Base-by-base conservation (phyloP, 2,113 vertebrate genomes). In the Phylloscopus trochiloides region DNA sequence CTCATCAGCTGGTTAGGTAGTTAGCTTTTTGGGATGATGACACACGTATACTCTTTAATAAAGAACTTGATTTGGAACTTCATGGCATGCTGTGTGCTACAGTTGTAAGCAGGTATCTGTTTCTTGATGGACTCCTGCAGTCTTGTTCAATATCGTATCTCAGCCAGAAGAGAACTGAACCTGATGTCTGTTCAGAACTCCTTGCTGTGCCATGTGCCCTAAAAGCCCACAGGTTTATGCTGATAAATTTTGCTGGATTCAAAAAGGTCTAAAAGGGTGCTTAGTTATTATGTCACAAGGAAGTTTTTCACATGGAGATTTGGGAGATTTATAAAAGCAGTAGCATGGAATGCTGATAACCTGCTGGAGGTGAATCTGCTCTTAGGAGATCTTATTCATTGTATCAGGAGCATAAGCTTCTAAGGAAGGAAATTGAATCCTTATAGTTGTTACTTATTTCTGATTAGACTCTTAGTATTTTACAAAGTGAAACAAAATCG, bases 41-140 rank as follows among this genome's bases (percentile, higher is more conserved):
- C 10, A 8, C 68, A 62, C 54, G 12, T 24, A 5, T 66, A 17
- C 67, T 79, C 5, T 38, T 88, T 42, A 51, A 0, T 43, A 14
- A 74, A 88, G 16, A 79, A 17, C 10, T 63, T 47, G 11, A 31
- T 83, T 73, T 61, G 45, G 61, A 92, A 70, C 25, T 74, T 51
- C 2, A 10, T 86, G 59, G 18, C 14, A 4, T 1, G 1, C 17
- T 71, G 6, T 0, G 1, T 80, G 6, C 36, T 48, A 3, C 26
- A 47, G 2, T 83, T 66, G 17, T 62, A 36, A 80, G 68, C 5
- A 13, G 24, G 32, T 51, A n/a, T 77, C 59, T 94, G 0, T 73
- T 77, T 88, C 52, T 48, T 85, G 36, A 16, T 8, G 32, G n/a
- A 26, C 26, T 74, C 13, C 22, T 88, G 15, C 50, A 79, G 2